Percentiles rank a stretch among this genome's conserved stretches.
phyloP scores from a whole-genome alignment of 2,888 invertebrate genomes.

The Plemyria rubiginata region DNA sequence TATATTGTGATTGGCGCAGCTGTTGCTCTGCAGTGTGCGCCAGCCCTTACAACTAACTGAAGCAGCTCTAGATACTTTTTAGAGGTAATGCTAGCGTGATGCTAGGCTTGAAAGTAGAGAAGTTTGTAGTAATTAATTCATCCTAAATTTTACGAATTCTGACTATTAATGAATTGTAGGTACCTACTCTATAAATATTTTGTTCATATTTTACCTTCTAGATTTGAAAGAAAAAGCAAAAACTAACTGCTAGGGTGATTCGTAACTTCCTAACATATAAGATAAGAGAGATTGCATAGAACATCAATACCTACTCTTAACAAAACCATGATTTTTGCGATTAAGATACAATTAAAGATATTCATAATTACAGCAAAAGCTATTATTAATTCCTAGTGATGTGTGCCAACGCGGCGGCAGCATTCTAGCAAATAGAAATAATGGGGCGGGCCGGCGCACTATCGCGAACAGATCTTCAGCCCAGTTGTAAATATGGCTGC shows the following conservation, averaged over 20 bases:
- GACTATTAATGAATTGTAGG: too few species aligned
- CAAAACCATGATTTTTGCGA: conserved; percentile 7
- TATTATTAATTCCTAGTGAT: conserved; percentile 49
- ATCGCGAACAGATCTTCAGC: conserved; percentile 66
- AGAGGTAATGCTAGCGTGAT: too few species aligned
- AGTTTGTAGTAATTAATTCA: too few species aligned
- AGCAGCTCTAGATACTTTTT: conserved; percentile 44
- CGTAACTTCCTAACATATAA: neutral
- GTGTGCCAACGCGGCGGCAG: conserved; percentile 48
- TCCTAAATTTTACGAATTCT: too few species aligned
- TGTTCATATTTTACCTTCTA: too few species aligned
- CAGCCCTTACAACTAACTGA: conserved; percentile 58
- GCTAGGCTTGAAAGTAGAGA: neutral
- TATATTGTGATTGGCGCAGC: conserved; percentile 84
- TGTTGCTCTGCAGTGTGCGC: conserved; percentile 69
- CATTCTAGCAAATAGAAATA: conserved; percentile 70
- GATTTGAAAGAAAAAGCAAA: too few species aligned
- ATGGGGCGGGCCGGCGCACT: conserved; percentile 60
- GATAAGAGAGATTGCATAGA: neutral
- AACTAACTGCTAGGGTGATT: neutral
- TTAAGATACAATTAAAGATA: conserved; percentile 40
- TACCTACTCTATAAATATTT: too few species aligned
- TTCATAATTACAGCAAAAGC: conserved; percentile 44
- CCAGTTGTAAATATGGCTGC: conserved; percentile 70
- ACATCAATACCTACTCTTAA: conserved; percentile 8